Evolutionary conservation across 2,888 invertebrate genomes (phyloP).

Genomic region (Lampropteryx suffumata): DNA sequence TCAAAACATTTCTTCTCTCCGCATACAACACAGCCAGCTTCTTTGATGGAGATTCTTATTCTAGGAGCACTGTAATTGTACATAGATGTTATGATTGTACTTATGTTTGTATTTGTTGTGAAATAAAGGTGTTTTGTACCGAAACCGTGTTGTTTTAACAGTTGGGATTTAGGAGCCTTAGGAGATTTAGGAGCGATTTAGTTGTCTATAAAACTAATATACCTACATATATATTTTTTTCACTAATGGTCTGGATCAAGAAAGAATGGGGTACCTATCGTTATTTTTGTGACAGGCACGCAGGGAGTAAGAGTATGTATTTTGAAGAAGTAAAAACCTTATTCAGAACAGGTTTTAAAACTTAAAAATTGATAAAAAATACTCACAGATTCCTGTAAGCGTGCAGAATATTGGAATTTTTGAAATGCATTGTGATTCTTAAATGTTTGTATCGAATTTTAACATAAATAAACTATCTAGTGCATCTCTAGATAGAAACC

Average conservation of each 20-base stretch:
- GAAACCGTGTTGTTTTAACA: conserved; percentile 1
- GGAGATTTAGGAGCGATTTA: no score
- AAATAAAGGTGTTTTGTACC: conserved; percentile 53
- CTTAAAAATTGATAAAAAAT: not conserved
- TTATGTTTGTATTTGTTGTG: conserved; percentile 64
- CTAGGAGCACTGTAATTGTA: conserved; percentile 47
- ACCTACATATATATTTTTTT: no score
- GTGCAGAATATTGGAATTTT: conserved; percentile 22
- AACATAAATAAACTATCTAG: conserved; percentile 8
- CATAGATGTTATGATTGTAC: conserved; percentile 57
- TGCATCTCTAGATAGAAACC: not conserved
- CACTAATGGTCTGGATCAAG: no score
- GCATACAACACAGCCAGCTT: conserved; percentile 40
- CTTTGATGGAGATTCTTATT: conserved; percentile 34
- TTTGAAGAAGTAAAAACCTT: no score
- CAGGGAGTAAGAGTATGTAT: no score
- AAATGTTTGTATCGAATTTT: conserved; percentile 17
- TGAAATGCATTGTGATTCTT: conserved; percentile 13
- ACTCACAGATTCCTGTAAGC: conserved; percentile 12
- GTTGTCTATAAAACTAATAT: no score
- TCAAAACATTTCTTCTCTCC: conserved; percentile 38
- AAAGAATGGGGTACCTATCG: no score
- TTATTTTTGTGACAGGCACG: no score
- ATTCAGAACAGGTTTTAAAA: no score
- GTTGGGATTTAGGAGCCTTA: not conserved